These are phyloP conservation scores for Zhuqinia jingwanae DNA, from an alignment of 2,888 invertebrate genomes.

Conservation along the genomic window DNA sequence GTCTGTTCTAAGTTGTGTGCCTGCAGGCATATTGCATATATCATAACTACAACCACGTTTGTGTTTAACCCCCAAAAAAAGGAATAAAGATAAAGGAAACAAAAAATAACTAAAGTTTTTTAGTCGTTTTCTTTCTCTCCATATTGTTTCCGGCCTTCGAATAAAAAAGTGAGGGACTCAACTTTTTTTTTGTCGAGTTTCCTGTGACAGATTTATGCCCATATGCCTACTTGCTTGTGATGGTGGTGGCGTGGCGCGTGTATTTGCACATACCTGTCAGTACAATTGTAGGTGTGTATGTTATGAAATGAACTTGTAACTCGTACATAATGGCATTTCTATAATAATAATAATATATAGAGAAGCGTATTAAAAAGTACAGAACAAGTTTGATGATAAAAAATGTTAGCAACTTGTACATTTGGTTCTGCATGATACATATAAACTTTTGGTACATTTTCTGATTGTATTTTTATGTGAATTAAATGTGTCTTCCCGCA, in stretches of 20 bases:
- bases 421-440: neutral
- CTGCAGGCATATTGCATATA: no score
- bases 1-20: no score
- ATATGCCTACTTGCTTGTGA: neutral
- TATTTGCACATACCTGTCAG: neutral
- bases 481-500: conserved; percentile 49
- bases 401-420: neutral
- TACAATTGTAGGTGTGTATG: no score
- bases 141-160: neutral
- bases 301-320: no score
- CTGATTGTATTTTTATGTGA: neutral
- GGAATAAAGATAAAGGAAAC: neutral
- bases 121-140: neutral
- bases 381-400: neutral
- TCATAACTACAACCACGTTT: no score
- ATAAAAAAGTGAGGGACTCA: neutral
- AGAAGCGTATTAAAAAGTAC: no score
- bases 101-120: neutral
- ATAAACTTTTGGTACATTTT: neutral
- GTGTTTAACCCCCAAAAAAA: no score
- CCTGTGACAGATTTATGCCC: conserved; percentile 60
- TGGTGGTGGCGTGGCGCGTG: conserved; percentile 4
- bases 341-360: no score
- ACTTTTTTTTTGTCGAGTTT: conserved; percentile 45
- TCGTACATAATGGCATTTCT: no score